phyloP scores from a whole-genome alignment of 2,797 vertebrate genomes.

The Dallia pectoralis region DNA sequence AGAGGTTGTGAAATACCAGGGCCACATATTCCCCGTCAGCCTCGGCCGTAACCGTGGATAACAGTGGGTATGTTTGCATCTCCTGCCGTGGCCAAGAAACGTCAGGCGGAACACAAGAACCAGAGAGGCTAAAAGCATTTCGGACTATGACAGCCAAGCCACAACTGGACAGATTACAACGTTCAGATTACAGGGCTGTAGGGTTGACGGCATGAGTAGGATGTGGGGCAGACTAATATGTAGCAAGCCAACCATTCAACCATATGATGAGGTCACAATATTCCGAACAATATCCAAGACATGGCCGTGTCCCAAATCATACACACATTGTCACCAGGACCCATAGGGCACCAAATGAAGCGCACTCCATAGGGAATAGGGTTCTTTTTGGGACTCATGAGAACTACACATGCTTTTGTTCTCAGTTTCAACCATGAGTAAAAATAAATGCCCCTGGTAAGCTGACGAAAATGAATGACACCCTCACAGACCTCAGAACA shows the following conservation, averaged over 20 bases:
- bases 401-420: too few relatives aligned
- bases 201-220: slow-evolving; percentile 37
- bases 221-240: slow-evolving; percentile 43
- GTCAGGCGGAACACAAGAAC: slow-evolving; percentile 1
- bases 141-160: slow-evolving; percentile 40
- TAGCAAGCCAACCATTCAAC: slow-evolving; percentile 20
- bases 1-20: too few relatives aligned
- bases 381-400: not conserved
- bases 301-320: not conserved
- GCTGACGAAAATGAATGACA: not conserved
- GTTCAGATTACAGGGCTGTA: slow-evolving; percentile 58
- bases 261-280: slow-evolving; percentile 8
- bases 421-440: too few relatives aligned
- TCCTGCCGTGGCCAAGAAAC: not conserved
- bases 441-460: not conserved
- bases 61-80: slow-evolving; percentile 12
- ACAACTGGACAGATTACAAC: slow-evolving; percentile 58
- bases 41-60: slow-evolving; percentile 20
- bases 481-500: too few relatives aligned
- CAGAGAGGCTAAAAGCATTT: slow-evolving; percentile 10
- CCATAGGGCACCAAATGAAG: not conserved
- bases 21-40: too few relatives aligned
- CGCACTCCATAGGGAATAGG: not conserved
- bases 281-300: too few relatives aligned
- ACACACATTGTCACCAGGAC: not conserved